These are phyloP conservation scores for Myiagra hebetior DNA, from an alignment of 2,113 vertebrate genomes.

Conservation along the genomic window DNA sequence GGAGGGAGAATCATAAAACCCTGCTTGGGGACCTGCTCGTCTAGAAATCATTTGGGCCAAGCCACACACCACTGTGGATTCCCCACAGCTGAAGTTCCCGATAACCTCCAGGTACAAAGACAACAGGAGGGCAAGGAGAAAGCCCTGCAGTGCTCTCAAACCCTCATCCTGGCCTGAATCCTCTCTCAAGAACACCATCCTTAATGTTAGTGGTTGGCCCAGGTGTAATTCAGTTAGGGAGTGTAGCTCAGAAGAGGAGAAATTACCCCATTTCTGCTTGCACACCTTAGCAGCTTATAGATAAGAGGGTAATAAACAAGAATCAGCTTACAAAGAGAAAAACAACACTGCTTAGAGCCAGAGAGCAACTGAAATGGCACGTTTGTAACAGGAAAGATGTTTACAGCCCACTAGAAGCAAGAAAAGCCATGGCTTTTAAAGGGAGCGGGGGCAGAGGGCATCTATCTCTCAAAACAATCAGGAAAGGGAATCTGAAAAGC, in stretches of 20 bases:
- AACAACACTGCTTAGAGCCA: neutral
- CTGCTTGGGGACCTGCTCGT: neutral
- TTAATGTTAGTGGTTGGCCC: neutral
- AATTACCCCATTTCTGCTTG: neutral
- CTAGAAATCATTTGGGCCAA: neutral
- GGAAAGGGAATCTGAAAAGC: neutral
- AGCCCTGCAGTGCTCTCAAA: neutral
- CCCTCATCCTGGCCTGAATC: neutral
- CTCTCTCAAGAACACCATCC: neutral
- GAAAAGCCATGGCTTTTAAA: neutral
- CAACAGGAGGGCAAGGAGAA: neutral
- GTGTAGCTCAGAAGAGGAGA: neutral
- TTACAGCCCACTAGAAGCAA: neutral
- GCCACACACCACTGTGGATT: neutral
- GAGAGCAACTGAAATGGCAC: neutral
- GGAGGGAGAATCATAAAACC: neutral
- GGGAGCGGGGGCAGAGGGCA: neutral
- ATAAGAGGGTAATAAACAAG: neutral
- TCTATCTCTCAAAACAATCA: conserved; percentile 4
- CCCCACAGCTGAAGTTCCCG: neutral
- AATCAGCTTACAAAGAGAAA: neutral
- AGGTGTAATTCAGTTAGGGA: neutral
- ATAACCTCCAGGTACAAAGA: neutral
- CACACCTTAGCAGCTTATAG: neutral
- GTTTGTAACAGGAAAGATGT: neutral